Base-by-base conservation (phyloP, 2,797 vertebrate species). In the Rhinichthys osculus region DNA sequence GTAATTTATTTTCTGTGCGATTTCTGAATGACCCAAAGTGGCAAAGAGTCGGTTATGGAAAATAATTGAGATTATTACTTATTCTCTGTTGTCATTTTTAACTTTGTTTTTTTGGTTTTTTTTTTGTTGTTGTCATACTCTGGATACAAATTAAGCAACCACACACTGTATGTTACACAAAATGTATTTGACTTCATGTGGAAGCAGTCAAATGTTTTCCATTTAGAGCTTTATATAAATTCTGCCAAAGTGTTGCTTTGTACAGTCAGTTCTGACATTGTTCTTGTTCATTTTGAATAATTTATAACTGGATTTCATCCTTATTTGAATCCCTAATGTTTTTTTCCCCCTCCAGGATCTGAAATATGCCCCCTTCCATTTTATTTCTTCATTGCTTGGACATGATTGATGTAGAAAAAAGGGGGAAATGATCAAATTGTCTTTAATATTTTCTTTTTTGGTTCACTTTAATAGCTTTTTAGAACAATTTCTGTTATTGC, bases 181-280 rank as follows among this genome's bases (percentile, higher is more conserved):
- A 57, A 78, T 78, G 38, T 38, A 33, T 84, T 42, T 84, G 62
- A 84, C 66, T 77, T 85, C 30, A 64, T 50, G 33, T 33, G 35
- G 74, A 93, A 91, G 91, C 90, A 92, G 91, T 93, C 92, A 88
- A 89, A 89, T 90, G 87, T 91, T 82, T 92, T 92, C 86, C 90
- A 89, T 90, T 91, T 89, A 83, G 90, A 94, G 93, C 92, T 95
- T 95, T 95, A 93, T 92, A 86, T 91, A 89, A 89, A 91, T 91
- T 93, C 91, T 94, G 93, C 94, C 93, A 95, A 95, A 95, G 94
- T 92, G 73, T 71, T 88, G 88, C 83, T 85, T 89, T 88, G 87
- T 91, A 89, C 84, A 88, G 87, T 90, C 81, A 66, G 86, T 77
- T 83, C 84, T 83, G 64, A 78, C 42, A 69, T 82, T 79, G 71